Percentiles rank a stretch among this genome's conserved stretches.
These are phyloP conservation scores for Atta cephalotes DNA, from an alignment of 1,140 invertebrate genomes.

Conservation along the genomic window DNA sequence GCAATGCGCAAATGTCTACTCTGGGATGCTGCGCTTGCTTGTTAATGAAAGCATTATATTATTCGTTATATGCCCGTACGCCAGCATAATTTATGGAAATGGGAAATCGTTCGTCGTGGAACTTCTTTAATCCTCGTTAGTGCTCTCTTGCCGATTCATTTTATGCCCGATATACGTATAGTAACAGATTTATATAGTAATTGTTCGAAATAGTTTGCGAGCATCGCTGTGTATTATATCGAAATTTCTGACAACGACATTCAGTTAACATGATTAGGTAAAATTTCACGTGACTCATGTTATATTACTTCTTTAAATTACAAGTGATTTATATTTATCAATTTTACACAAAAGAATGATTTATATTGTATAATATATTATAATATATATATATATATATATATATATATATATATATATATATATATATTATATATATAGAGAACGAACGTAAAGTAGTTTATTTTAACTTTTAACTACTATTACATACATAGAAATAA, in stretches of 20 bases:
- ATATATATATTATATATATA: too few relatives aligned
- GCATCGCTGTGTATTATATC: neutral
- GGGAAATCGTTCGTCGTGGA: conserved; percentile 41
- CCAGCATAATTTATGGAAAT: conserved; percentile 65
- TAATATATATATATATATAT: too few relatives aligned
- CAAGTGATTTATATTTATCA: neutral
- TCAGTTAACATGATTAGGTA: neutral
- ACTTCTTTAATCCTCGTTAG: conserved; percentile 49
- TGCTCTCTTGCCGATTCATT: conserved; percentile 12
- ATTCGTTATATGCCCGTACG: conserved; percentile 45
- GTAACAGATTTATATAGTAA: too few relatives aligned
- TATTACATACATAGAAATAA: too few relatives aligned
- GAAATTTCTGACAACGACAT: neutral
- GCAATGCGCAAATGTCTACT: conserved; percentile 39
- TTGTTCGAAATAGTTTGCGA: neutral
- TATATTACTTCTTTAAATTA: neutral
- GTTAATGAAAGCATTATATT: conserved; percentile 71
- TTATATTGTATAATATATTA: neutral
- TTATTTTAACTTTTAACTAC: too few relatives aligned
- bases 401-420: too few relatives aligned
- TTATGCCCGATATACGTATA: neutral
- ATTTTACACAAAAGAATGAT: neutral
- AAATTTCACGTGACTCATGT: neutral
- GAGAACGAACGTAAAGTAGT: too few relatives aligned
- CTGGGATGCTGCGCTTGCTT: conserved; percentile 38